Evolutionary conservation across 2,113 vertebrate species (phyloP).

Genomic region (Ornithorhynchus anatinus): DNA sequence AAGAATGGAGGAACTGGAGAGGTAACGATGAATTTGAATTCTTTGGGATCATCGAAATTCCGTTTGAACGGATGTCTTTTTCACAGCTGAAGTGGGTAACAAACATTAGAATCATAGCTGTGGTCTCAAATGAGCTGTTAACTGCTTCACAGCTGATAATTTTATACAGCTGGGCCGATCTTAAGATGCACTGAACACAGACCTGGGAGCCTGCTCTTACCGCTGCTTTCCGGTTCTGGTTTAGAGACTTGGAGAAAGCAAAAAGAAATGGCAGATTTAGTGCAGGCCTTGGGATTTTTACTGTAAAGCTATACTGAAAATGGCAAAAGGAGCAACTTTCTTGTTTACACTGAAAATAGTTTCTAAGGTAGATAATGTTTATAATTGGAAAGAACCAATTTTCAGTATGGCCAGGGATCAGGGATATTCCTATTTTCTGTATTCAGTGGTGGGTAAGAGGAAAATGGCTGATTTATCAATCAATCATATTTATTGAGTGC

Average conservation of each 20-base stretch:
- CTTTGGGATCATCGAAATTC: neutral
- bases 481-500: too few species aligned
- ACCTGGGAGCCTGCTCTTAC: neutral
- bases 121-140: conserved; percentile 2
- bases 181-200: neutral
- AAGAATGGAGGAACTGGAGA: neutral
- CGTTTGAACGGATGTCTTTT: neutral
- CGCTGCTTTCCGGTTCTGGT: conserved; percentile 6
- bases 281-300: neutral
- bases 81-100: neutral
- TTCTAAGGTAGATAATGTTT: neutral
- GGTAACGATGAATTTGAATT: neutral
- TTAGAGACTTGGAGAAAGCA: neutral
- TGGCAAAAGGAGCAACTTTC: neutral
- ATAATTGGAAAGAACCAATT: neutral
- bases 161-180: fast-evolving
- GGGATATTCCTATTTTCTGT: conserved; percentile 16
- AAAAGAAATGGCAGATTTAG: neutral
- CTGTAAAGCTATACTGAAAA: neutral
- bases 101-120: neutral
- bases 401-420: neutral
- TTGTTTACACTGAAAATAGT: neutral
- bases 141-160: conserved; percentile 23
- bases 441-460: conserved; percentile 13
- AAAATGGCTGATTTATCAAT: conserved; percentile 19